Conservation (phyloP, 2,888 invertebrate genomes). For the Calliphora vomitoria region DNA sequence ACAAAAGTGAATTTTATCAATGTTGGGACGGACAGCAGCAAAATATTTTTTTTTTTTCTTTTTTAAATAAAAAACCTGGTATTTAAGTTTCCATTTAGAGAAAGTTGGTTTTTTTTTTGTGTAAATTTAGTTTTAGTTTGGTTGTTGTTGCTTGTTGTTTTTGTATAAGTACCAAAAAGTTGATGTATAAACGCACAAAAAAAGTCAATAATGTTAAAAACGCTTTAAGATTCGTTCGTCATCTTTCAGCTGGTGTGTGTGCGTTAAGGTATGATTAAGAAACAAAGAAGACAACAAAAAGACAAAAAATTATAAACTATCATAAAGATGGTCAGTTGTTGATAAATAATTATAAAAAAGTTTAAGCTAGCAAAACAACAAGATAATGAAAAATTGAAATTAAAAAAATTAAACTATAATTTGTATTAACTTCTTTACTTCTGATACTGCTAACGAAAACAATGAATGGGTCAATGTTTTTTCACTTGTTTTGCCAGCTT, state of each 20-base stretch:
- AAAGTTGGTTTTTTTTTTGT: slow-evolving; percentile 62
- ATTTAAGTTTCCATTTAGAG: slow-evolving; percentile 63
- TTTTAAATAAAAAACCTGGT: neutral
- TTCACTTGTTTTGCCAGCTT: neutral
- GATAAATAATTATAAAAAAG: slow-evolving; percentile 31
- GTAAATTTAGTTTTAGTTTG: neutral
- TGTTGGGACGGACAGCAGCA: neutral
- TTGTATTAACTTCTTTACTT: slow-evolving; percentile 10
- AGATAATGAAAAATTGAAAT: slow-evolving; percentile 27
- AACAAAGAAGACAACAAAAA: neutral
- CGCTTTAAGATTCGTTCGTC: slow-evolving; percentile 31
- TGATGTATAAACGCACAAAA: slow-evolving; percentile 48
- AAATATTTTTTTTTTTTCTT: neutral
- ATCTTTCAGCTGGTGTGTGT: slow-evolving; percentile 23
- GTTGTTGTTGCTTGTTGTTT: neutral
- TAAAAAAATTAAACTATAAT: slow-evolving; percentile 43
- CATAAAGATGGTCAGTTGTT: slow-evolving; percentile 52
- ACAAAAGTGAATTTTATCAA: slow-evolving; percentile 40
- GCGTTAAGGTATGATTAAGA: slow-evolving; percentile 53
- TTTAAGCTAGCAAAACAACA: neutral
- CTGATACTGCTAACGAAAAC: neutral
- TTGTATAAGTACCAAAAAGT: slow-evolving; percentile 26
- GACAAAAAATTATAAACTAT: neutral
- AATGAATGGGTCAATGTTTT: slow-evolving; percentile 12
- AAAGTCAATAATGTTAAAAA: slow-evolving; percentile 50